Evolutionary conservation across 23 tunicate species (phyloP).

Genomic region (Halocynthia aurantium): DNA sequence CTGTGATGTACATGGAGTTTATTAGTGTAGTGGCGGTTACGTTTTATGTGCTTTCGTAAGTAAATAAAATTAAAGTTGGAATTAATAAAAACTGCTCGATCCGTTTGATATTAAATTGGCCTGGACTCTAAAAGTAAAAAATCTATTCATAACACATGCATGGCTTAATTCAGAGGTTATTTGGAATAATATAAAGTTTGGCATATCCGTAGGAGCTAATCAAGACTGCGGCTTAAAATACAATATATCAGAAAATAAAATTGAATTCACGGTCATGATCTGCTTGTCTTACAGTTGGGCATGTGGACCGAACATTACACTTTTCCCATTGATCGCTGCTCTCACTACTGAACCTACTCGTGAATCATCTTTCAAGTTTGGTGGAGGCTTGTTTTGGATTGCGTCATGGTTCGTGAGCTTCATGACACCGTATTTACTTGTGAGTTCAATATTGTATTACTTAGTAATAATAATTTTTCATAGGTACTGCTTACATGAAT

Average conservation of each 20-base stretch:
- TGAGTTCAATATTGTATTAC: constrained; percentile 20
- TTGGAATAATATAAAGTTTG: too few species aligned
- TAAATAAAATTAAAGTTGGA: neutral
- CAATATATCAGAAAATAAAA: too few species aligned
- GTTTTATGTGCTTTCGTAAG: constrained; percentile 74
- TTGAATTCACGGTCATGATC: too few species aligned
- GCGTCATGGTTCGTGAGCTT: constrained; percentile 90
- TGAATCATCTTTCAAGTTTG: constrained; percentile 52
- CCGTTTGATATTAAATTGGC: too few species aligned
- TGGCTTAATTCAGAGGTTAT: too few species aligned
- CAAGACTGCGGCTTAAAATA: too few species aligned
- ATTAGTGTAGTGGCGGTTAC: constrained; percentile 74
- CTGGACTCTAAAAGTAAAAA: too few species aligned
- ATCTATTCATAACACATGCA: too few species aligned
- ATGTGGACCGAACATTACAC: constrained; percentile 67
- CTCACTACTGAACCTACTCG: constrained; percentile 69
- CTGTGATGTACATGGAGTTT: constrained; percentile 12
- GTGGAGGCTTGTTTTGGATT: constrained; percentile 88
- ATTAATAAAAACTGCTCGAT: too few species aligned
- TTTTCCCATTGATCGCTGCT: constrained; percentile 80
- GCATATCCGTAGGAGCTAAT: too few species aligned
- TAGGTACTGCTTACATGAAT: too few species aligned
- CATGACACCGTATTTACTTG: constrained; percentile 58
- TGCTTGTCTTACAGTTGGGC: constrained; percentile 61
- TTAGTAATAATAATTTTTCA: neutral